phyloP scores from a whole-genome alignment of 2,797 vertebrate species.

The Tachyglossus aculeatus region DNA sequence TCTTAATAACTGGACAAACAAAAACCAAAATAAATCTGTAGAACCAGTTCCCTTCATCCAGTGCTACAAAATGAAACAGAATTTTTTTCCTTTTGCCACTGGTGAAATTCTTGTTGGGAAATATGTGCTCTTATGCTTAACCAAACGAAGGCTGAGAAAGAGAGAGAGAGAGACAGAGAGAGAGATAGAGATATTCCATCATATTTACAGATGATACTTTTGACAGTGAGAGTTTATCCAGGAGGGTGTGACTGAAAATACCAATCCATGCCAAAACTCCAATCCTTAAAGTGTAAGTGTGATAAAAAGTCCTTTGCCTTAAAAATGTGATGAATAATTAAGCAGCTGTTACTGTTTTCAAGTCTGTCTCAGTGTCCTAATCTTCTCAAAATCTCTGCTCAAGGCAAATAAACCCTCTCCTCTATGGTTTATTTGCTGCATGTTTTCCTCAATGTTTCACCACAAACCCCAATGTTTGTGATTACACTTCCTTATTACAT shows the following conservation, averaged over 20 bases:
- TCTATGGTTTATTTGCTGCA: too few relatives aligned
- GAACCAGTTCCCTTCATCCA: not conserved
- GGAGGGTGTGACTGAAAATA: not conserved
- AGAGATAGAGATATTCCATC: not conserved
- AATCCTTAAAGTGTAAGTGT: not conserved
- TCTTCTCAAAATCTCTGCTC: too few relatives aligned
- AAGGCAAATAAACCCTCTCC: too few relatives aligned
- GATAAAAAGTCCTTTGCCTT: not conserved
- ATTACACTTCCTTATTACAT: too few relatives aligned
- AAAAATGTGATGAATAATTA: too few relatives aligned
- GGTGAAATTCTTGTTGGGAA: not conserved
- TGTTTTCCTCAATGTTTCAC: too few relatives aligned
- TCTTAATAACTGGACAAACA: not conserved
- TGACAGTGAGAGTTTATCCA: not conserved
- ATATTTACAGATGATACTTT: not conserved
- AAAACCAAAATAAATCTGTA: not conserved
- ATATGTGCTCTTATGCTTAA: too few relatives aligned
- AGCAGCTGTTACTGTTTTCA: too few relatives aligned
- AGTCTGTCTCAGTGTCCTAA: too few relatives aligned
- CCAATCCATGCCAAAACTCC: not conserved
- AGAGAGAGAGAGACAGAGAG: not conserved
- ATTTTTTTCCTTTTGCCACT: not conserved
- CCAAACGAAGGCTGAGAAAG: too few relatives aligned
- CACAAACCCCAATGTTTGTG: too few relatives aligned
- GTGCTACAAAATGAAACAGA: conserved; percentile 15